These are phyloP conservation scores for Melanostigma gelatinosum DNA, from an alignment of 2,113 vertebrate genomes.

Conservation along the genomic window DNA sequence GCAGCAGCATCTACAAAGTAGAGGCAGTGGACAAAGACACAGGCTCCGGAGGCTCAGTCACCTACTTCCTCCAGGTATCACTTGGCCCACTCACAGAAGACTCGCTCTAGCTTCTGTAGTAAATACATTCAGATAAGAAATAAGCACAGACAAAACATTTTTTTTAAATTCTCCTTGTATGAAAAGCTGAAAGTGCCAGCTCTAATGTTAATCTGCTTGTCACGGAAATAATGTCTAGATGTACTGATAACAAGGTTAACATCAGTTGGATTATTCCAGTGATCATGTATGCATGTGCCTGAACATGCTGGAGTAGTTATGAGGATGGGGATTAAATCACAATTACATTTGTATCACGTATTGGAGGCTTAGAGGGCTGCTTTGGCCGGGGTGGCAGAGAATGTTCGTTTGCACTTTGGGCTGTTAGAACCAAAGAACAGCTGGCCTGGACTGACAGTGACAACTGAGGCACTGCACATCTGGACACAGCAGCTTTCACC, in stretches of 20 bases:
- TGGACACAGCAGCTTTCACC: constrained; percentile 65
- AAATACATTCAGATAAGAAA: neutral
- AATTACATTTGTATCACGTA: constrained; percentile 77
- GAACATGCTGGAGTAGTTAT: constrained; percentile 30
- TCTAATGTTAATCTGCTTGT: constrained; percentile 11
- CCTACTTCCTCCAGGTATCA: constrained; percentile 92
- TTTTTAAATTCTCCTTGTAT: neutral
- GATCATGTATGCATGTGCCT: constrained; percentile 15
- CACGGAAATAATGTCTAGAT: constrained; percentile 4
- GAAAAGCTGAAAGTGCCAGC: neutral
- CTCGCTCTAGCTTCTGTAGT: neutral
- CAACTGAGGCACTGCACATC: constrained; percentile 53
- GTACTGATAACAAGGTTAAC: constrained; percentile 17
- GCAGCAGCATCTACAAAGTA: constrained; percentile 90
- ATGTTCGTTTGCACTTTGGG: constrained; percentile 68
- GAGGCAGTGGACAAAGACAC: constrained; percentile 91
- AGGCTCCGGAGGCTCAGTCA: constrained; percentile 94
- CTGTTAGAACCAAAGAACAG: constrained; percentile 64
- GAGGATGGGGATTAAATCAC: constrained; percentile 71
- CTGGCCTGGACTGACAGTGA: constrained; percentile 57
- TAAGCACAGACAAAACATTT: neutral
- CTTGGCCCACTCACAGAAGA: neutral
- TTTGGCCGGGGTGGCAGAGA: constrained; percentile 42
- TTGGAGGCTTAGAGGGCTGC: constrained; percentile 69
- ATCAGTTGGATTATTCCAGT: neutral